phyloP scores from a whole-genome alignment of 2,888 invertebrate species.

The Pyrrhia umbra region DNA sequence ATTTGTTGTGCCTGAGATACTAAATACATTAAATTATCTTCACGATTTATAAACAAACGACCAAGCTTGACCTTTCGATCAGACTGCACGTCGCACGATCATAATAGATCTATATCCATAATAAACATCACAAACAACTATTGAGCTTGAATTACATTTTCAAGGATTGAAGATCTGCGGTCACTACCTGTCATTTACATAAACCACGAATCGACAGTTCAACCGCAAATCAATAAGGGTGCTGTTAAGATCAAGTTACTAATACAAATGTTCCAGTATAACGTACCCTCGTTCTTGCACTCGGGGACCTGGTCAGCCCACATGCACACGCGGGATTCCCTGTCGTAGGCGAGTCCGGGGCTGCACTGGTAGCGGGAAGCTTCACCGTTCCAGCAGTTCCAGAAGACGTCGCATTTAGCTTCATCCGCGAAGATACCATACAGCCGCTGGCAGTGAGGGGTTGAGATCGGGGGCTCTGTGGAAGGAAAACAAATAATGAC shows the following conservation, averaged over 20 bases:
- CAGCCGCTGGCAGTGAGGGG: constrained; percentile 95
- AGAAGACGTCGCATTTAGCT: constrained; percentile 97
- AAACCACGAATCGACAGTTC: constrained; percentile 25
- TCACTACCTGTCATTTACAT: constrained; percentile 29
- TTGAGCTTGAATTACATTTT: constrained; percentile 48
- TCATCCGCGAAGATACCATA: constrained; percentile 98
- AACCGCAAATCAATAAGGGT: constrained; percentile 37
- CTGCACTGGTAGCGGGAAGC: constrained; percentile 98
- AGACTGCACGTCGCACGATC: constrained; percentile 13
- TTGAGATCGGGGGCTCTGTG: constrained; percentile 95
- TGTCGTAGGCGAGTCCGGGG: constrained; percentile 98
- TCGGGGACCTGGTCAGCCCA: constrained; percentile 99
- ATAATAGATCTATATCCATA: constrained; percentile 16
- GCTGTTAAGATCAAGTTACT: constrained; percentile 29
- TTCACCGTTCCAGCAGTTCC: constrained; percentile 99
- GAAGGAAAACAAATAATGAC: constrained; percentile 32
- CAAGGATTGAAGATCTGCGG: constrained; percentile 50
- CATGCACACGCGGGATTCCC: constrained; percentile 98
- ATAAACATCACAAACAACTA: constrained; percentile 39
- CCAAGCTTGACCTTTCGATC: constrained; percentile 2
- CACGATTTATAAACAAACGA: constrained; percentile 2
- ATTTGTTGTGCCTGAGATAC: constrained; percentile 27
- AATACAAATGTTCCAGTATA: neutral
- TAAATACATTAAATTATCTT: neutral
- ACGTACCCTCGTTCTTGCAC: constrained; percentile 96